A percentile compares a stretch with the other conserved stretches of the same genome.
phyloP scores from a whole-genome alignment of 2,888 invertebrate species.

The Vannuccia rotundouncinata region DNA sequence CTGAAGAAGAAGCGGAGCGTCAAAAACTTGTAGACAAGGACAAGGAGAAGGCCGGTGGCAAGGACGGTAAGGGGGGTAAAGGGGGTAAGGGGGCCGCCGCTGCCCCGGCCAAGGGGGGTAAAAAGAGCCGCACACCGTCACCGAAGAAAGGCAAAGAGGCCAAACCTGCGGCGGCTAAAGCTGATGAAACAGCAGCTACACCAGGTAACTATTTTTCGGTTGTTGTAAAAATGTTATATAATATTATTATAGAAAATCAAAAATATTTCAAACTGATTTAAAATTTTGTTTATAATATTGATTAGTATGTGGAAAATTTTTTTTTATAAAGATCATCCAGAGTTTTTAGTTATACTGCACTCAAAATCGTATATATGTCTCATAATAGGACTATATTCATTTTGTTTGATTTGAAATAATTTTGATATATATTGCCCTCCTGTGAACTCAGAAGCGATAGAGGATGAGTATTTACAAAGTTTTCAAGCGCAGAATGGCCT shows the following conservation, averaged over 20 bases:
- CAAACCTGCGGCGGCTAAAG: constrained; percentile 33
- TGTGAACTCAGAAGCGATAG: not conserved
- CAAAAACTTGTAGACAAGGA: constrained; percentile 46
- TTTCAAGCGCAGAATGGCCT: not conserved
- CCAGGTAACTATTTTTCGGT: constrained; percentile 21
- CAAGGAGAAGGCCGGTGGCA: constrained; percentile 42
- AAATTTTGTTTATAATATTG: too few species aligned
- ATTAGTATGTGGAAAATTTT: too few species aligned
- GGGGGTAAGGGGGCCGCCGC: constrained; percentile 44
- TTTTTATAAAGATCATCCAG: too few species aligned
- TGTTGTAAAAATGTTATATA: too few species aligned
- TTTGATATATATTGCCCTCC: too few species aligned
- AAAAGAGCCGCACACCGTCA: constrained; percentile 49
- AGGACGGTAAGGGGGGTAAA: constrained; percentile 41
- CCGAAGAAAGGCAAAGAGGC: constrained; percentile 51
- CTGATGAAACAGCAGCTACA: constrained; percentile 15
- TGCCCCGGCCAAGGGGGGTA: constrained; percentile 43
- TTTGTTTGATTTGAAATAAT: too few species aligned
- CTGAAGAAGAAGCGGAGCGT: constrained; percentile 51
- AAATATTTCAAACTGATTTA: too few species aligned
- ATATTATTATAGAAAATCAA: too few species aligned
- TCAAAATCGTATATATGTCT: too few species aligned
- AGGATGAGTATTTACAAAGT: not conserved
- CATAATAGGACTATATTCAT: too few species aligned
- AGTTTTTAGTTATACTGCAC: too few species aligned